Evolutionary conservation across 1,140 invertebrate genomes (phyloP).

Genomic region (Anagrus nilaparvatae): DNA sequence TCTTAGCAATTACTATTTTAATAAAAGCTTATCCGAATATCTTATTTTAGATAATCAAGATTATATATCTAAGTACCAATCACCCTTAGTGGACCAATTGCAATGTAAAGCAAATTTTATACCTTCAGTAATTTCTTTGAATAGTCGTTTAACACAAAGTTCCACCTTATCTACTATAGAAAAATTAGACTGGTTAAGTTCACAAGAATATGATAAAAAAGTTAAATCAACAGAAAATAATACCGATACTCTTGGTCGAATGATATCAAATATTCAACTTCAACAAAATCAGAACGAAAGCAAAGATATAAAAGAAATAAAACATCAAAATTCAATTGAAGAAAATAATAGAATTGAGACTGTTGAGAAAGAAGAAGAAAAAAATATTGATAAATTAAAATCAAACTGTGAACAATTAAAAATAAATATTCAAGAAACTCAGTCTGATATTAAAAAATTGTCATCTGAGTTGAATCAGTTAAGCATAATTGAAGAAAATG

Average conservation of each 20-base stretch:
- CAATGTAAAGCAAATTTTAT: conserved; percentile 33
- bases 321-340: not conserved
- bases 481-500: conserved; percentile 25
- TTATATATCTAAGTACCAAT: conserved; percentile 41
- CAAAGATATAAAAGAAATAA: conserved; percentile 2
- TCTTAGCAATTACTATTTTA: conserved; percentile 1
- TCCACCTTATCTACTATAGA: conserved; percentile 27
- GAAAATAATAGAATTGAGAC: not conserved
- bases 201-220: conserved; percentile 18
- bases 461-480: conserved; percentile 30
- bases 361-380: conserved; percentile 1
- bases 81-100: conserved; percentile 44
- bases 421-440: conserved; percentile 28
- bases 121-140: conserved; percentile 42
- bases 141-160: conserved; percentile 26
- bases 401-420: conserved; percentile 32
- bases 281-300: too few species aligned
- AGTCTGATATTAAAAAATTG: conserved; percentile 34
- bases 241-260: conserved; percentile 13
- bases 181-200: conserved; percentile 33
- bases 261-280: conserved; percentile 22
- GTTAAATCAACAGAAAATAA: conserved; percentile 6
- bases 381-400: conserved; percentile 24
- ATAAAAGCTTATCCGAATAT: conserved; percentile 3
- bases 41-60: conserved; percentile 38